Base-by-base conservation (phyloP, 1,140 invertebrate genomes). In the Apis laboriosa region DNA sequence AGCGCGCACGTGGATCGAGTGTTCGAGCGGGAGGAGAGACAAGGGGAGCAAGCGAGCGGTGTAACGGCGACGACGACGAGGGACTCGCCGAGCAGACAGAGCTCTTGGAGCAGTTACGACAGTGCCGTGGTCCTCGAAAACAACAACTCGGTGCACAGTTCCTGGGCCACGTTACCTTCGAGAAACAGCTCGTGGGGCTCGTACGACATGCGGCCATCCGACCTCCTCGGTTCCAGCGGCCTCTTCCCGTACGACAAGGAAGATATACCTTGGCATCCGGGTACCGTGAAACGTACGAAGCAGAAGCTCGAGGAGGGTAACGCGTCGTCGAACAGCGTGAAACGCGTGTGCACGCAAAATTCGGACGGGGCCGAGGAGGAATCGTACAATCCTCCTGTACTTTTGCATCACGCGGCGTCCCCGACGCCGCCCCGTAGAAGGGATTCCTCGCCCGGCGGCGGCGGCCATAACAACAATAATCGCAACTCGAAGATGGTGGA, bases 61-160 rank as follows among this genome's bases (percentile, higher is more conserved):
- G 34, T 43, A 43, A 43, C 34, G 34, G 34, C 34, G 34, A 7
- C 87, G 2, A 72, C 73, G 0, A 88, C 78, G 9, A 88, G 92
- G 80, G 84, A 93, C 88, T 91, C 95, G 73, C 93, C 95, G 85
- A 92, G 91, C 84, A 93, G 97, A 43, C 97, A 97, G 90, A 97
- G 96, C 92, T 97, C 97, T 7, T 97, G 97, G 96, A 97, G 96
- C 90, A 97, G 97, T 34, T 97, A 96, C 92, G 96, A 97, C 92
- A 97, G 96, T 90, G 96, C 96, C 21, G 96, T 97, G 13, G 96
- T 96, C 17, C 92, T 96, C 63, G 94, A 43, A 0, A 43, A 95
- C 56, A 95, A 94, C 82, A 95, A 94, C 78, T 97, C 97, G n/a
- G 95, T 97, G 43, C 97, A 98, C 91, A 97, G 97, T 86, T 97